phyloP scores from a whole-genome alignment of 2,113 vertebrate genomes.

The Pachyramphus minor region DNA sequence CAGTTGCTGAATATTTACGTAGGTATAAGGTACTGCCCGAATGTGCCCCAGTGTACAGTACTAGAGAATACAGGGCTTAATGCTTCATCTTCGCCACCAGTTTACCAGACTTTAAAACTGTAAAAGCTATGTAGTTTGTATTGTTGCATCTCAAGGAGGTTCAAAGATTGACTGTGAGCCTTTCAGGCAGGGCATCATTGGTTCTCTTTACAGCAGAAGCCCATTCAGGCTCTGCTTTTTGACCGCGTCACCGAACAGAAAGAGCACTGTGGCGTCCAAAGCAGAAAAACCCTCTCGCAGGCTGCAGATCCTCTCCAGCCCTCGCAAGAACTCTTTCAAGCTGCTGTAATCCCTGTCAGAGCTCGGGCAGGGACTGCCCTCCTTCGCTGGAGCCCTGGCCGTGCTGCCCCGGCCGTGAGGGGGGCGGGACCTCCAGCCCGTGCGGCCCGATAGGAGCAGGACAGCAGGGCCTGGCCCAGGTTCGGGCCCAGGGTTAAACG shows the following conservation, averaged over 20 bases:
- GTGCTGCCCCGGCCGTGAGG: too few species aligned
- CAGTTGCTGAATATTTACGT: fast-evolving
- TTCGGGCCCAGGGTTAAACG: too few species aligned
- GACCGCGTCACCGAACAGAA: fast-evolving
- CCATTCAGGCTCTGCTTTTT: background rate
- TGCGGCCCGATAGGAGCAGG: too few species aligned
- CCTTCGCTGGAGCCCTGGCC: fast-evolving
- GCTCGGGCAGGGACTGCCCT: fast-evolving
- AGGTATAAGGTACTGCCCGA: background rate
- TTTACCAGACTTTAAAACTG: background rate
- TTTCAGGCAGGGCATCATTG: fast-evolving
- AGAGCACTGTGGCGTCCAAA: fast-evolving
- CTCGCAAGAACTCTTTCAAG: background rate
- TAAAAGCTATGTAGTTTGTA: background rate
- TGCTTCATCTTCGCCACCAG: background rate
- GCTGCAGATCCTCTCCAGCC: fast-evolving
- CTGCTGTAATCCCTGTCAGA: background rate
- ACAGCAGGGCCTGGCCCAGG: too few species aligned
- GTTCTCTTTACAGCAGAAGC: background rate
- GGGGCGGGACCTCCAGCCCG: too few species aligned
- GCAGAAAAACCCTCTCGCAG: fast-evolving
- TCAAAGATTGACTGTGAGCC: background rate
- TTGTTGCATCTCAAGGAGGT: background rate
- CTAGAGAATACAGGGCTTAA: background rate
- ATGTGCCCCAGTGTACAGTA: fast-evolving